phyloP scores from a whole-genome alignment of 2,113 vertebrate species.

The Chloebia gouldiae region DNA sequence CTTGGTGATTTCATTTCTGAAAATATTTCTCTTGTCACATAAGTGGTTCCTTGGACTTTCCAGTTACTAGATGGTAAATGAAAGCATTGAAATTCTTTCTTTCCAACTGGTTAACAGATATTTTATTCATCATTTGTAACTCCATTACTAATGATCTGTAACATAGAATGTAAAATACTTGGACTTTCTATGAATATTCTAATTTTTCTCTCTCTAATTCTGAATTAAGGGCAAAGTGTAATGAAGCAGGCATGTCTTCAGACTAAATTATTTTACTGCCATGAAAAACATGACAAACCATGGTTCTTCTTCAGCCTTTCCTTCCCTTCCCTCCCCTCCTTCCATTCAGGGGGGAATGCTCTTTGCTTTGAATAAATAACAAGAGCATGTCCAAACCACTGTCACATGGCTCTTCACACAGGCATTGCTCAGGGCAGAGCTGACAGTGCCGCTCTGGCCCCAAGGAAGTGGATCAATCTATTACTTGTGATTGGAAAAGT shows the following conservation, averaged over 20 bases:
- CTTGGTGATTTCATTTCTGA: neutral
- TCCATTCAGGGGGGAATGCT: neutral
- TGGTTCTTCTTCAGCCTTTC: neutral
- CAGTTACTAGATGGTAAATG: neutral
- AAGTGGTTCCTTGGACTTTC: neutral
- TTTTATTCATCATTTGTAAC: neutral
- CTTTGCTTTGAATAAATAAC: neutral
- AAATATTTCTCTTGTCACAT: neutral
- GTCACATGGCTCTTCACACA: neutral
- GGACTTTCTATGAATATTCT: neutral
- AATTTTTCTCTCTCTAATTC: neutral
- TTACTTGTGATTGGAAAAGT: neutral
- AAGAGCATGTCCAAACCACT: neutral
- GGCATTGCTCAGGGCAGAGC: neutral
- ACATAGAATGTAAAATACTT: neutral
- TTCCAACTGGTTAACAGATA: neutral
- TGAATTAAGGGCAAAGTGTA: neutral
- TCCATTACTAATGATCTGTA: neutral
- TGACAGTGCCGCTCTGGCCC: accelerated
- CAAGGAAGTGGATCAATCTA: neutral
- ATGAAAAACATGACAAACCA: neutral
- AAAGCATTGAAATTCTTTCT: neutral
- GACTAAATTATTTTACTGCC: neutral
- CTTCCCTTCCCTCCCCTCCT: neutral
- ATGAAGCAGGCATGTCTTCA: neutral